Base-by-base conservation (phyloP, 2,797 vertebrate species). In the Margarornis squamiger region DNA sequence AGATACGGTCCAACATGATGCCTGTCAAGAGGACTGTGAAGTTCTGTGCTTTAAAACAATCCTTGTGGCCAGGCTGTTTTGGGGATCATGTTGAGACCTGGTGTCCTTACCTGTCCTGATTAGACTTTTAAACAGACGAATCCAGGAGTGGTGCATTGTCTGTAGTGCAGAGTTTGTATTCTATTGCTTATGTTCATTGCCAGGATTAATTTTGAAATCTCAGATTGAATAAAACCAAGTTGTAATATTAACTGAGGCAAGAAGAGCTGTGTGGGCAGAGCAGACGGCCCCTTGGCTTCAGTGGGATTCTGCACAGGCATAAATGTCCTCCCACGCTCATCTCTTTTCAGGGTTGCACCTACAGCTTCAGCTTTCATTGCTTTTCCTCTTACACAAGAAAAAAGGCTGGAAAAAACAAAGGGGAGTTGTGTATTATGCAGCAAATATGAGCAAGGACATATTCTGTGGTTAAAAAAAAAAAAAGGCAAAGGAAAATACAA, bases 191-290 rank as follows among this genome's bases (percentile, higher is more conserved):
- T n/a, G 4, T 72, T 63, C 3, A 21, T 63, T 88, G 58, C 62
- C 34, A 46, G 74, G 84, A n/a, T 43, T 39, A 89, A n/a, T 86
- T 89, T 76, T 72, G 82, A 82, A 84, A 45, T 38, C 49, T 10
- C 39, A 41, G 66, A 27, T 70, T 46, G 67, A 72, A 27, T 61
- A 46, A 95, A 94, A 39, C 48, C 20, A 63, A 79, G 79, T 54
- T 85, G 92, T 70, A 55, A 72, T 74, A 63, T 78, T 48, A 76
- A 30, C 68, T 51, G 86, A 88, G 58, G 84, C 84, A 62, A 14
- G 61, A 73, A 29, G 83, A 52, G 82, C 71, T 88, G 84, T 57
- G 92, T 96, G 92, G 86, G 94, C 89, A 91, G 91, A 88, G 59
- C 49, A 9, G 38, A 13, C 8, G 17, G 90, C 77, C 80, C 75